Evolutionary conservation across 1,140 invertebrate species (phyloP), one percentile per base, ranked within the genome.

Genomic region (Radopholus similis): DNA sequence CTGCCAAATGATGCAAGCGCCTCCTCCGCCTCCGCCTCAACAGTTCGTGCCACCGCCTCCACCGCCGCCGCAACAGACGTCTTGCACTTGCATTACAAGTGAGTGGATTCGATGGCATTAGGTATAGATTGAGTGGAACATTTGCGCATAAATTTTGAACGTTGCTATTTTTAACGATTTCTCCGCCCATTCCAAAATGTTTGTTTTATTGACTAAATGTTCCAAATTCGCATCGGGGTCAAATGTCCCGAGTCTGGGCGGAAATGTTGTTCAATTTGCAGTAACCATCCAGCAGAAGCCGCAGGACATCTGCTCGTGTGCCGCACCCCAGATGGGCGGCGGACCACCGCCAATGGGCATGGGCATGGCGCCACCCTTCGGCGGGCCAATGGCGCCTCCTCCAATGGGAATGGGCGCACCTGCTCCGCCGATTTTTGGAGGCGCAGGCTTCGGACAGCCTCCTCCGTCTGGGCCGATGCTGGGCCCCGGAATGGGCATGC

Each of bases 31-130:
- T 21, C 34, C 38, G n/a, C 59, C 49, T 15, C 44, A 32, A 38
- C 59, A 62, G 30, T 40, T 62, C 21, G 59, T 28, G 35, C 51
- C 35, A 47, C 38, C 59, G 23, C 57, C 57, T 18, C 59, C 38
- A 49, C 40, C 47, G 18, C 59, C 59, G 28, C 38, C 18, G 18
- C 26, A 42, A 44, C 57, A 62, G 47, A 62, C 59, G 47, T 35
- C 59, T n/a, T 62, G 59, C 30, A 62, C 59, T 32, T 62, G 59
- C 59, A 62, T 62, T 42, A 62, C 59, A 11, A 62, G 59, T 62
- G 18, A 4, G 15, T n/a, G 35, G 18, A 54, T 18, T 54, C n/a
- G n/a, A n/a, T 21, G 1, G 15, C 5, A 5, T 23, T 4, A 21
- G 35, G 18, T n/a, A 3, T 60, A 28, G 28, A 49, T 13, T 62